Conservation (phyloP, 1,140 invertebrate genomes). For the Helicoverpa zea region DNA sequence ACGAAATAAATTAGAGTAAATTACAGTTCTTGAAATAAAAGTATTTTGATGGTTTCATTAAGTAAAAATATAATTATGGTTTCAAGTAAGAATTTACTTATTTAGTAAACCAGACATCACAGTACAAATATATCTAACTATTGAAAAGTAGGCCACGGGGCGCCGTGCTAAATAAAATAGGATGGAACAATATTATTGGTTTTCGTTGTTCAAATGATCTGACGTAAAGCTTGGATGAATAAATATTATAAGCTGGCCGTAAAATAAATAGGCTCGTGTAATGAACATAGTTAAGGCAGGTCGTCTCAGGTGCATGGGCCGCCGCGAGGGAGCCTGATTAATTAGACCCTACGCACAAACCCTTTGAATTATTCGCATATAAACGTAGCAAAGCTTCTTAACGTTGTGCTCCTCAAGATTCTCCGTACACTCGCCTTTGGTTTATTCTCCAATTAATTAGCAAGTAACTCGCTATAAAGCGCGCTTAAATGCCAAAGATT, state of each 20-base stretch:
- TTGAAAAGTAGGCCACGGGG: background rate
- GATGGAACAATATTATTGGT: constrained; percentile 3
- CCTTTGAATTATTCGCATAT: constrained; percentile 65
- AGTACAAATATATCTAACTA: constrained; percentile 20
- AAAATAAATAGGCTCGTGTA: constrained; percentile 52
- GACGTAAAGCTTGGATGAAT: constrained; percentile 9
- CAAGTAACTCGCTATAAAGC: constrained; percentile 36
- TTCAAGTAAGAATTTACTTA: background rate
- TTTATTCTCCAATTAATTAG: constrained; percentile 67
- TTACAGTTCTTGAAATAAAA: too few relatives aligned
- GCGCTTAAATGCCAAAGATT: constrained; percentile 8
- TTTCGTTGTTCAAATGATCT: background rate
- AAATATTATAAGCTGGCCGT: constrained; percentile 32
- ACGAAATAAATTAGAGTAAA: too few relatives aligned
- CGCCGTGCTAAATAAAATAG: constrained; percentile 5
- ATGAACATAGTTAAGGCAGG: constrained; percentile 58
- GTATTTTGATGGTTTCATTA: background rate
- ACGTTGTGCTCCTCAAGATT: constrained; percentile 58
- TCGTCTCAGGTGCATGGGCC: constrained; percentile 61
- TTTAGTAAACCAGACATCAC: background rate
- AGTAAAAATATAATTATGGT: background rate
- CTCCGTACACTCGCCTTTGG: constrained; percentile 54
- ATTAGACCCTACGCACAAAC: constrained; percentile 59
- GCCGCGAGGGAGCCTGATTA: constrained; percentile 61
- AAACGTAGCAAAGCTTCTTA: constrained; percentile 65